Evolutionary conservation across 2,888 invertebrate species (phyloP), one percentile per base, ranked within the genome.

Genomic region (Flexamia atlantica): DNA sequence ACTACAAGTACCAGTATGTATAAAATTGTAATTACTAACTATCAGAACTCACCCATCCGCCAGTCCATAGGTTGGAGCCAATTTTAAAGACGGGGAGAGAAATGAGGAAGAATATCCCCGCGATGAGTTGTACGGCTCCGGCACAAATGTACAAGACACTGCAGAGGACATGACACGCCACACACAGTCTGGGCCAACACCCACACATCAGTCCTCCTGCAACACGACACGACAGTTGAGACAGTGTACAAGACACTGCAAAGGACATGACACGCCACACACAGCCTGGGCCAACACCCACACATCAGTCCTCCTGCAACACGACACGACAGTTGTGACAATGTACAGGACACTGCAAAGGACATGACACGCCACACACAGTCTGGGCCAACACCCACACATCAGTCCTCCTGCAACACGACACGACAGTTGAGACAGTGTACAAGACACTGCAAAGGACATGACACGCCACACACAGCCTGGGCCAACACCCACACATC

Each of bases 81-180:
- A 92, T 88, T 86, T 90, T 90, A 83, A 92, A 89, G 84, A 91
- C 90, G 84, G 92, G 91, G 86, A 92, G 89, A 64, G 91, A 91
- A 85, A 92, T 90, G 85, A 91, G 88, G 88, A 92, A 92, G 88
- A 92, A 92, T 84, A 92, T 90, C 53, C 92, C 92, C 50, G 91
- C 90, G 84, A 91, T 90, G 82, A 92, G 88, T 88, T 92, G 92
- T 82, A 91, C 90, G 82, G 91, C 90, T 83, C 92, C 92, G 85
- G 90, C 90, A 74, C 90, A 89, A 79, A 91, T 90, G 87, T 92
- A 92, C 83, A 91, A 88, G 50, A 90, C 88, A 88, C 91, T 90
- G 91, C 91, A 92, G 88, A 91, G 88, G 88, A 91, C 89, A 88
- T 91, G 91, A 76, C 87, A 84, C 70, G 87, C 86, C 72, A 87